Base-by-base conservation (phyloP, 2,797 vertebrate genomes). In the Octomys mimax region DNA sequence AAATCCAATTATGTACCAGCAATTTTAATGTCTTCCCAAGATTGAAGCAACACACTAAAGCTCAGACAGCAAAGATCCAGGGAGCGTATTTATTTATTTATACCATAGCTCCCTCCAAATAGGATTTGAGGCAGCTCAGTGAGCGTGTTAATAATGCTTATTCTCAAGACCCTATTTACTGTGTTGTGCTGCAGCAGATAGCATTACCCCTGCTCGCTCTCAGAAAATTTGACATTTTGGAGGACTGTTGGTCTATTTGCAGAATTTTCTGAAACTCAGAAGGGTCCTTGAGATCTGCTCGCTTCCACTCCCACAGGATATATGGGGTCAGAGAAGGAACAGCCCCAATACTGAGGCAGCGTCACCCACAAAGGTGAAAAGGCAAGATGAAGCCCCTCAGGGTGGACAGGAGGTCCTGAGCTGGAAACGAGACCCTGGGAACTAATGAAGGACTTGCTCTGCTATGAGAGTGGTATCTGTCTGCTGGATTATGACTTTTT, bases 11-110 rank as follows among this genome's bases (percentile, higher is more conserved):
- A 95, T 78, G n/a, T 91, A 57, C 83, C 79, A 77, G 89, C 5
- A 26, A 95, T 94, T 95, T 95, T 96, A 96, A 96, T 96, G 95
- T 70, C 79, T 95, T 94, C 80, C 75, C 89, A 71, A 94, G 91
- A 95, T 57, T 93, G 91, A 95, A 95, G 81, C 88, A 70, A 85
- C 88, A 92, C 93, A 75, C 94, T 93, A 96, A 86, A 94, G 62
- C 90, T 96, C 94, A 82, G 42, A 96, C 89, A 36, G 85, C 88
- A 96, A 96, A 95, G 90, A 97, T 94, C 90, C 92, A 93, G 54
- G 87, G 79, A 96, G 75, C 33, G 2, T 92, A 82, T 95, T 97
- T 97, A 93, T 92, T 98, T 98, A 98, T 97, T 97, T 97, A 96
- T 95, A 64, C 85, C 62, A n/a, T 92, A 81, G 89, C 73, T 97